Percentiles rank a stretch among this genome's conserved stretches.
Evolutionary conservation across 2,113 vertebrate species (phyloP).

Genomic region (Echinops telfairi): DNA sequence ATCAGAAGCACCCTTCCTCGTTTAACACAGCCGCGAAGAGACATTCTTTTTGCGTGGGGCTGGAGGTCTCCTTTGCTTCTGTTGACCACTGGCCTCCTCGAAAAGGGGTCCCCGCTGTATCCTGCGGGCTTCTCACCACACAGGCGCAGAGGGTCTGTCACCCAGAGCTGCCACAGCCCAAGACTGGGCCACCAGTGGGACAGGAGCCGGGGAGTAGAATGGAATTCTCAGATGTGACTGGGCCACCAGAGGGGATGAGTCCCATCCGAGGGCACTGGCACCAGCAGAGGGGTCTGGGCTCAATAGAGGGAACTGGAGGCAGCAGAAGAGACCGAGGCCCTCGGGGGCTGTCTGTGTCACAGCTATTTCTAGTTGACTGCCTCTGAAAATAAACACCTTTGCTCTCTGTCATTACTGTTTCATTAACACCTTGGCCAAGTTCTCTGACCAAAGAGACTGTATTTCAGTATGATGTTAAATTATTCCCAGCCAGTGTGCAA

Average conservation of each 20-base stretch:
- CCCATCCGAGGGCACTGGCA: background rate
- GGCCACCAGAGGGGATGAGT: background rate
- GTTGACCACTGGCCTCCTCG: background rate
- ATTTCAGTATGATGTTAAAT: constrained; percentile 75
- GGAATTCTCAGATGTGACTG: background rate
- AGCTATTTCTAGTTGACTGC: constrained; percentile 71
- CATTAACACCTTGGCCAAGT: constrained; percentile 61
- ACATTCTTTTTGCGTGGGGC: background rate
- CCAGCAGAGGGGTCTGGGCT: background rate
- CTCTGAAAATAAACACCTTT: constrained; percentile 74
- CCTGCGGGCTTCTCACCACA: background rate
- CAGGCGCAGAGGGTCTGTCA: background rate
- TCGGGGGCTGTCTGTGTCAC: constrained; percentile 60
- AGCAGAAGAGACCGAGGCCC: background rate
- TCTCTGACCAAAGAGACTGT: constrained; percentile 70
- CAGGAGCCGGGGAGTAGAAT: background rate
- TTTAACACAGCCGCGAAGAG: background rate
- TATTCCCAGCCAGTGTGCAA: constrained; percentile 71
- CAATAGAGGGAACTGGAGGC: background rate
- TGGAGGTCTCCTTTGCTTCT: background rate
- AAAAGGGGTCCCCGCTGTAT: background rate
- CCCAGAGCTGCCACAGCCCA: constrained; percentile 18
- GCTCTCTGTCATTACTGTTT: constrained; percentile 65
- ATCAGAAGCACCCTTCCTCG: background rate
- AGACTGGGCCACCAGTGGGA: background rate